Evolutionary conservation across 1,140 invertebrate genomes (phyloP).

Genomic region (Drosophila pseudoananassae): DNA sequence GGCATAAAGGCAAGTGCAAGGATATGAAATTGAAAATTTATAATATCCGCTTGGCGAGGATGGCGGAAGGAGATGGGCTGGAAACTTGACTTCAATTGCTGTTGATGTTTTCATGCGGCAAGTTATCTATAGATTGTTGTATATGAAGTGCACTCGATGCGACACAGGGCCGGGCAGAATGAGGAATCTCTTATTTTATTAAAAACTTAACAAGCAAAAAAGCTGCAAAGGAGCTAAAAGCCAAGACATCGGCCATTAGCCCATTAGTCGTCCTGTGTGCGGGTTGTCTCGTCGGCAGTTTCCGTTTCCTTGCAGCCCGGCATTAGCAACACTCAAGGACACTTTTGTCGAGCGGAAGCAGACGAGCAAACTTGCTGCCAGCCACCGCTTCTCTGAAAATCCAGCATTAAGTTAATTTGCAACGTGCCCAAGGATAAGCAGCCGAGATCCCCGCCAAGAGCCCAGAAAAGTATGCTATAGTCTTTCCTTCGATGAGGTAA

Average conservation of each 20-base stretch:
- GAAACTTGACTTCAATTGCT: slow-evolving; percentile 64
- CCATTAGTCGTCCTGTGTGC: slow-evolving; percentile 51
- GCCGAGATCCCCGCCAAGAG: background rate
- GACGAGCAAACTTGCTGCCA: slow-evolving; percentile 66
- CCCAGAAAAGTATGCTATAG: slow-evolving; percentile 34
- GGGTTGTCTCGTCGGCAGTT: slow-evolving; percentile 71
- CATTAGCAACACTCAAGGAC: slow-evolving; percentile 80
- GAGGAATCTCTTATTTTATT: slow-evolving; percentile 74
- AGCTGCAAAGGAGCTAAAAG: slow-evolving; percentile 70
- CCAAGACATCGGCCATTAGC: slow-evolving; percentile 60
- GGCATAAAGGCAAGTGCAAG: slow-evolving; percentile 23
- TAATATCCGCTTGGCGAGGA: slow-evolving; percentile 61
- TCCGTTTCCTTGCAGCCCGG: slow-evolving; percentile 57
- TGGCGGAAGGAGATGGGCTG: background rate
- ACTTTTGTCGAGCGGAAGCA: slow-evolving; percentile 74
- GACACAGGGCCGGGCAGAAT: slow-evolving; percentile 6
- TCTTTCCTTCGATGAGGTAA: slow-evolving; percentile 66
- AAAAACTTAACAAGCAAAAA: slow-evolving; percentile 65
- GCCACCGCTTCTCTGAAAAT: slow-evolving; percentile 34
- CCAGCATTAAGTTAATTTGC: slow-evolving; percentile 78
- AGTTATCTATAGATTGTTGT: slow-evolving; percentile 53
- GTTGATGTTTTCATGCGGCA: slow-evolving; percentile 73
- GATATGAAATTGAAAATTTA: slow-evolving; percentile 78
- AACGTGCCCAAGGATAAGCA: slow-evolving; percentile 55
- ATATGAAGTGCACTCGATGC: slow-evolving; percentile 38